phyloP scores from a whole-genome alignment of 2,888 invertebrate species.

The Cryptus armator region DNA sequence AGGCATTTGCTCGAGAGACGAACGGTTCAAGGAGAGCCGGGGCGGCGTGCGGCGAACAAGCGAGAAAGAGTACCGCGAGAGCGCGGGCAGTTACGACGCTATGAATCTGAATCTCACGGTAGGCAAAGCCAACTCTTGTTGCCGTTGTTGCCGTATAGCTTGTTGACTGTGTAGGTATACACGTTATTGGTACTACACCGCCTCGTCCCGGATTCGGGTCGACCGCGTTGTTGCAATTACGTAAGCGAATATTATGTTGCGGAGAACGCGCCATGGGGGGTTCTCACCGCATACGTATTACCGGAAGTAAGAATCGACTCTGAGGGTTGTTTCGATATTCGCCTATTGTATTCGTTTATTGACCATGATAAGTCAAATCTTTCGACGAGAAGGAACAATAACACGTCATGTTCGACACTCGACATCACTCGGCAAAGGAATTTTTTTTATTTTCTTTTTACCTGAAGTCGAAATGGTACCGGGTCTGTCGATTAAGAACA shows the following conservation, averaged over 20 bases:
- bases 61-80: slow-evolving; percentile 65
- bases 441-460: not conserved
- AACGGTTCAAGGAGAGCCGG: slow-evolving; percentile 83
- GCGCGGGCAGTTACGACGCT: slow-evolving; percentile 80
- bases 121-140: slow-evolving; percentile 59
- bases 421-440: not conserved
- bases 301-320: slow-evolving; percentile 50
- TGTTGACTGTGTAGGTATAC: slow-evolving; percentile 21
- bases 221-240: slow-evolving; percentile 72
- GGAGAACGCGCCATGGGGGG: slow-evolving; percentile 40
- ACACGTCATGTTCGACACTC: not conserved
- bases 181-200: slow-evolving; percentile 72
- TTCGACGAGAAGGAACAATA: not conserved
- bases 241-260: slow-evolving; percentile 60
- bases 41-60: slow-evolving; percentile 67
- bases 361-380: not conserved
- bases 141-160: slow-evolving; percentile 29
- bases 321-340: not conserved
- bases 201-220: slow-evolving; percentile 82
- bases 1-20: slow-evolving; percentile 73
- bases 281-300: slow-evolving; percentile 53
- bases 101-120: slow-evolving; percentile 84
- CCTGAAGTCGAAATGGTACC: not conserved
- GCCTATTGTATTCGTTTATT: not conserved
- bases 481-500: not conserved